Evolutionary conservation across 2,797 vertebrate genomes (phyloP), one percentile per base, ranked within the genome.

Genomic region (Liparis tanakae): DNA sequence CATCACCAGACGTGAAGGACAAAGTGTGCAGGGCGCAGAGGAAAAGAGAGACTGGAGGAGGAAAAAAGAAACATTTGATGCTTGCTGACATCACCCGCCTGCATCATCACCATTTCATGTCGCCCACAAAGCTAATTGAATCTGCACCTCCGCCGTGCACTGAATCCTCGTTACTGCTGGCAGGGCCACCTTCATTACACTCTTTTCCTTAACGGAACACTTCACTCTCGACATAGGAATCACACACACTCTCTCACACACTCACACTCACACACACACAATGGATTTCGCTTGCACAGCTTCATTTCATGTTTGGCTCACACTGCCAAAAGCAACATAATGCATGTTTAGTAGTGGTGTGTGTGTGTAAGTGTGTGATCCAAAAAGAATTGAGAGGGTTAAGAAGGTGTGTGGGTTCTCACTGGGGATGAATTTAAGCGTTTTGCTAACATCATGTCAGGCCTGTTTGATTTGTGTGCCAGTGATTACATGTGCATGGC

Each of bases 1-100:
- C 72, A 83, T 83, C 79, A 64, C 67, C 76, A 71, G 59, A 86
- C 79, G 70, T 90, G 90, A 91, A 92, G 84, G 90, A 90, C 91
- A 88, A 89, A 89, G 54, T 67, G 60, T 10, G 74, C 61, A 73
- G 78, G 71, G 55, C 55, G 61, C 51, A 80, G 75, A 2, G 34
- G 15, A 56, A 71, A 69, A 51, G 30, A 77, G 54, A 61, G 67
- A n/a, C 20, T 6, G 51, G 43, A 51, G 73, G 58, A 56, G 22
- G 37, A 54, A 48, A 15, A 34, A 12, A 70, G 33, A 76, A 73
- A 68, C 70, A 85, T 75, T 54, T 74, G 72, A 85, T 84, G 79
- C 77, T 82, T 87, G 87, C 89, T 90, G 85, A 90, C 85, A 85
- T 86, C 85, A 84, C 75, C 68, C 54, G 46, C 60, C 67, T 81